Base-by-base conservation (phyloP, 1,140 invertebrate genomes). In the Myzus persicae region DNA sequence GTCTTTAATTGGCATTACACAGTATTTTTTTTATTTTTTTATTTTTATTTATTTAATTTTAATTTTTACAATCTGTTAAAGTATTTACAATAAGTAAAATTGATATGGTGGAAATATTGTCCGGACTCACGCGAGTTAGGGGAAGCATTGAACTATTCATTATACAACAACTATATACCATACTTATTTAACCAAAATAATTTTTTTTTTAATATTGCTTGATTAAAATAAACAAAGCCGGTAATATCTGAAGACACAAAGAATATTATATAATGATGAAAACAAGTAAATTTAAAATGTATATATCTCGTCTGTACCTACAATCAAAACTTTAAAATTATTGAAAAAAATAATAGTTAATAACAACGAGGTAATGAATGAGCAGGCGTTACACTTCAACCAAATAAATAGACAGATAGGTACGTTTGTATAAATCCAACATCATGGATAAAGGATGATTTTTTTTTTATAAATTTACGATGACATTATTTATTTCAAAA, bases 1-100 rank as follows among this genome's bases (percentile, higher is more conserved):
- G 88, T 38, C 88, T 89, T 89, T 89, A 89, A 89, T 89, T 89
- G 88, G 88, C 48, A 89, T 89, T 89, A 89, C 88, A 40, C 24
- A 54, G 88, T 54, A 48, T n/a, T 9, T 89, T 87, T 87, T 85
- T 44, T 51, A 24, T 85, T 38, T 89, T 51, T 89, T 36, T 46
- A 87, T 87, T 87, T 87, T 87, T n/a, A 88, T 22, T 88, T n/a
- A 36, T 88, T 88, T 88, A 88, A 88, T 76, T 76, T 76, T 76
- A n/a, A 76, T 76, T n/a, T 76, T 76, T 76, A 36, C 31, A 18
- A 67, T 67, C 59, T 18, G 31, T 67, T 18, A n/a, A 67, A 67
- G 31, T 67, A 67, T 67, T 67, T 67, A 18, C 31, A 76, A n/a
- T 76, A 76, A 76, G 31, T 76, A n/a, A 76, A 76, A n/a, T n/a